These are phyloP conservation scores for Schrankia costaestrigalis DNA, from an alignment of 2,888 invertebrate genomes.

Conservation along the genomic window DNA sequence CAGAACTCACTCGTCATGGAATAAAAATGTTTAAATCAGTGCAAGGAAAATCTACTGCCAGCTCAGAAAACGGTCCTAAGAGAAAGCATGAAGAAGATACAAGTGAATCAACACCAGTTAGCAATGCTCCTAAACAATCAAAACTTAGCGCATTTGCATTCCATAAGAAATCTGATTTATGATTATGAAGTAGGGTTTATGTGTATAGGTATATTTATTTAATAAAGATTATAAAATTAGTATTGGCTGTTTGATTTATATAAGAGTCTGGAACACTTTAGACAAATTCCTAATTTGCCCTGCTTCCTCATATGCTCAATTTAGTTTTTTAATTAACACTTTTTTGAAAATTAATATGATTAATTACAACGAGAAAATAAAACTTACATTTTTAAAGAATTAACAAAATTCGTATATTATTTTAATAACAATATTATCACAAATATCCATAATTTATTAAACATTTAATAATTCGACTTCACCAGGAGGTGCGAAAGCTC, in stretches of 20 bases:
- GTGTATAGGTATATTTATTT: neutral
- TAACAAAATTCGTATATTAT: too few species aligned
- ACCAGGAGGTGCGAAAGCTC: constrained; percentile 78
- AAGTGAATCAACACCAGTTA: constrained; percentile 39
- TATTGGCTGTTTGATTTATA: too few species aligned
- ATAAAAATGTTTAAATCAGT: constrained; percentile 73
- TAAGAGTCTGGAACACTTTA: too few species aligned
- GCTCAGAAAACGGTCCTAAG: constrained; percentile 47
- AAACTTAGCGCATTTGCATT: constrained; percentile 75
- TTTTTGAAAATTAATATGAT: too few species aligned
- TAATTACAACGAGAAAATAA: constrained; percentile 14
- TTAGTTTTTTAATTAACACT: too few species aligned
- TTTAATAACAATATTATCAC: neutral
- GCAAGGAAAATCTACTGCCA: constrained; percentile 38
- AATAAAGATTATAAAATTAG: too few species aligned
- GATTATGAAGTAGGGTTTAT: neutral
- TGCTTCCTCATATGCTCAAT: too few species aligned
- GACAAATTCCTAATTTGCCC: too few species aligned
- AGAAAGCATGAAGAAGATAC: constrained; percentile 59
- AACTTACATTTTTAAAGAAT: too few species aligned
- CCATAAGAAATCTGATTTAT: constrained; percentile 50
- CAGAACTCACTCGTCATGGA: constrained; percentile 80
- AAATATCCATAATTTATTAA: constrained; percentile 24
- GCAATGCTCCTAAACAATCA: constrained; percentile 67
- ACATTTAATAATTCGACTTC: constrained; percentile 64